Evolutionary conservation across 2,888 invertebrate species (phyloP).

Genomic region (Heteromyza rotundicornis): DNA sequence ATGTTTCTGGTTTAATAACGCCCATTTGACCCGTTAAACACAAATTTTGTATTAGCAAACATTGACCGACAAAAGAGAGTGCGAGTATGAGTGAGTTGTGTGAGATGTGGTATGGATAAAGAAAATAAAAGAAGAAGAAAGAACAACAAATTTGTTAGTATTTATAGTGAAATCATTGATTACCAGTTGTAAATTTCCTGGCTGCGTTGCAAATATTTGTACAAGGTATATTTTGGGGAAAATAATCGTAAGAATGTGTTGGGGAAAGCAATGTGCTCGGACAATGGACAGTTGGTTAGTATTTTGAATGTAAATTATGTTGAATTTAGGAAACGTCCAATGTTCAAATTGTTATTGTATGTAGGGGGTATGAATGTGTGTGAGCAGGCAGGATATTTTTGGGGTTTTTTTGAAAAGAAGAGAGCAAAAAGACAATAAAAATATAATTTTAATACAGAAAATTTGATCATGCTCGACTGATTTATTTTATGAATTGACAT

Average conservation of each 20-base stretch:
- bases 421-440: no score
- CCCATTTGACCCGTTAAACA: conserved; percentile 35
- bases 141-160: conserved; percentile 46
- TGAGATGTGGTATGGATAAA: conserved; percentile 9
- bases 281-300: no score
- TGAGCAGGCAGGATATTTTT: no score
- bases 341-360: no score
- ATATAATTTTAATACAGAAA: no score
- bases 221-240: neutral
- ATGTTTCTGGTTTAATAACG: conserved; percentile 36
- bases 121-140: conserved; percentile 44
- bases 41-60: conserved; percentile 21
- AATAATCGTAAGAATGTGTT: conserved; percentile 1
- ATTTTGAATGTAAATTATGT: no score
- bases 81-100: conserved; percentile 15
- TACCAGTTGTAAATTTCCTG: conserved; percentile 61
- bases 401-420: no score
- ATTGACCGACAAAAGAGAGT: conserved; percentile 9
- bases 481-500: no score
- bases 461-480: no score
- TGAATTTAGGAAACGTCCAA: no score
- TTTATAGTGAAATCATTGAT: conserved; percentile 51
- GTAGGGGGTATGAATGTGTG: no score
- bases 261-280: no score
- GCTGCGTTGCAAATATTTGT: conserved; percentile 43